These are phyloP conservation scores for Condylura cristata DNA, from an alignment of 2,113 vertebrate species.

Conservation along the genomic window DNA sequence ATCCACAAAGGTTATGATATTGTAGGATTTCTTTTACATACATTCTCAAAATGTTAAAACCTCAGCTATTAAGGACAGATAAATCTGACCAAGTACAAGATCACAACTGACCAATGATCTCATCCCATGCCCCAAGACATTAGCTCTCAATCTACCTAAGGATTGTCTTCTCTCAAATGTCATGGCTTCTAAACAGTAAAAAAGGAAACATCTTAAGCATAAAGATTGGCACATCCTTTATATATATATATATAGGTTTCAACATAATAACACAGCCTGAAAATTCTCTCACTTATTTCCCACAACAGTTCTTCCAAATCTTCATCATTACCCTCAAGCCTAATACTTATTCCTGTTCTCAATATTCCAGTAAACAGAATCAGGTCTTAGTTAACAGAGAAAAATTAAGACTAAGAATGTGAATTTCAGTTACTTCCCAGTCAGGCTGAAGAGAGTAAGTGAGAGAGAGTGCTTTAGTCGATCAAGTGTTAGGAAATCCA, in stretches of 20 bases:
- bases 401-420: neutral
- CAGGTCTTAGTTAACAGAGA: neutral
- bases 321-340: neutral
- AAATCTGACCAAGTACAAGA: neutral
- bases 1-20: neutral
- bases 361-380: neutral
- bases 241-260: conserved; percentile 18
- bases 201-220: neutral
- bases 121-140: neutral
- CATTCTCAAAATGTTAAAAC: neutral
- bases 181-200: neutral
- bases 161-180: neutral
- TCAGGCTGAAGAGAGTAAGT: neutral
- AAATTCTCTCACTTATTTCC: neutral
- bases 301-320: neutral
- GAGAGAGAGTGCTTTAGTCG: neutral
- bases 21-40: neutral
- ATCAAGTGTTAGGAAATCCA: neutral
- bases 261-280: neutral
- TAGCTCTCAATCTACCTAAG: neutral
- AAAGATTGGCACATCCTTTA: neutral
- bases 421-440: neutral
- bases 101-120: neutral
- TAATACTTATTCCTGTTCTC: neutral
- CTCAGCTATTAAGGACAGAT: neutral